Evolutionary conservation across 2,797 vertebrate genomes (phyloP), one percentile per base, ranked within the genome.

Genomic region (Martes flavigula): DNA sequence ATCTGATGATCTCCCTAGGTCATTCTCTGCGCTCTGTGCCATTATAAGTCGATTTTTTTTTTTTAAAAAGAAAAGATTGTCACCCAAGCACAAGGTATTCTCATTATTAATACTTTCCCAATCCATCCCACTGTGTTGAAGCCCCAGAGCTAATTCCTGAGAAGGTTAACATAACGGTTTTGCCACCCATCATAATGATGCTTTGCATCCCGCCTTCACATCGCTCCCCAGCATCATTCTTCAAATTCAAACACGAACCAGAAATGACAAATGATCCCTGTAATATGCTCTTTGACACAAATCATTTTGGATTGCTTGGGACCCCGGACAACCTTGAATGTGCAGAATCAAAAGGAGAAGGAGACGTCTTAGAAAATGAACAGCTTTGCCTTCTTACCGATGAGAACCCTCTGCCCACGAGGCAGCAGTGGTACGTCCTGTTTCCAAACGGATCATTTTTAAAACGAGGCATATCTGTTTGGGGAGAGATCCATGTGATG

Each of bases 211-310:
- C 60, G 87, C 78, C 95, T 97, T 83, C 58, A 1, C 87, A 86
- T 96, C 72, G 25, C 38, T 97, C 87, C 84, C 94, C 73, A 58
- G 87, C 90, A 77, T 84, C 95, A 54, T 95, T 97, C 96, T 96
- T 97, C 97, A 97, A 87, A 95, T 81, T 91, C 97, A 89, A 84
- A 96, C 96, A 62, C 0, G 73, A 92, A 87, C 82, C 92, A 96
- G 97, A 97, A 95, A 87, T 96, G 97, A 98, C 97, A 98, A 98
- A 97, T 94, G 97, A 97, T 90, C 97, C 94, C 89, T 97, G 92
- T 97, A 97, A 97, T 94, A 94, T 13, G 2, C 94, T 97, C 95
- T 97, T 93, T 97, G 97, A 97, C 97, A 97, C 97, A 98, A 98
- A 98, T 97, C 95, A 97, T 94, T 97, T 97, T 95, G 97, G 98